A percentile compares a stretch with the other conserved stretches of the same genome.
phyloP scores from a whole-genome alignment of 2,797 vertebrate species.

The Oryzias sinensis region DNA sequence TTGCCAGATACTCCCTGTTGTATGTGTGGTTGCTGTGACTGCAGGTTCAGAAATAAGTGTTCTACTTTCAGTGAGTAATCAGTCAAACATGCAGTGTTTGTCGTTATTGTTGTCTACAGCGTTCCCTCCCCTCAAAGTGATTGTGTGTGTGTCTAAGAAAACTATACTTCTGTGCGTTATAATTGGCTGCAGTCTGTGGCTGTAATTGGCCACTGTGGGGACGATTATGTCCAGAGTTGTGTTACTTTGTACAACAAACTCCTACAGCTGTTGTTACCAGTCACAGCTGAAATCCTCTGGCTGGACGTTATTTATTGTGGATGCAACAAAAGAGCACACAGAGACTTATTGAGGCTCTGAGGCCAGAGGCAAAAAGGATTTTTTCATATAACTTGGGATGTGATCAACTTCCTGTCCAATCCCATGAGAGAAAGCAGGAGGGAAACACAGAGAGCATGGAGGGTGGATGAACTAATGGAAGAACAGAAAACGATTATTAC shows the following conservation, averaged over 20 bases:
- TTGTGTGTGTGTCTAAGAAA: not conserved
- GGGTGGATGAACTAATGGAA: not conserved
- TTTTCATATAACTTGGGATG: not conserved
- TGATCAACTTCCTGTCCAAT: not conserved
- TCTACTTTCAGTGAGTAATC: not conserved
- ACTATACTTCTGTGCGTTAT: slow-evolving; percentile 20
- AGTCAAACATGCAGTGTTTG: not conserved
- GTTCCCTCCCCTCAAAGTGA: not conserved
- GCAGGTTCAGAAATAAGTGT: not conserved
- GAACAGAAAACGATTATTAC: too few species aligned
- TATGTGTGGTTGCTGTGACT: not conserved
- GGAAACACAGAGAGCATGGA: too few species aligned
- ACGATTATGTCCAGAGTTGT: slow-evolving; percentile 47
- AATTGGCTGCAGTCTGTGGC: slow-evolving; percentile 34
- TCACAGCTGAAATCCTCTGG: slow-evolving; percentile 5
- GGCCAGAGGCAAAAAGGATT: not conserved
- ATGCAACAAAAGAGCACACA: slow-evolving; percentile 8
- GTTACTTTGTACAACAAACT: slow-evolving; percentile 18
- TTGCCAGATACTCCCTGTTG: too few species aligned
- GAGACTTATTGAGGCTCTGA: not conserved
- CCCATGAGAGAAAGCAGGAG: not conserved
- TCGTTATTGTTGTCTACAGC: too few species aligned
- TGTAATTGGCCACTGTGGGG: slow-evolving; percentile 68
- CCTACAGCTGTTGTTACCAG: slow-evolving; percentile 20
- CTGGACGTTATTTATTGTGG: slow-evolving; percentile 21